A percentile compares a stretch with the other conserved stretches of the same genome.
These are phyloP conservation scores for Atherinomorus stipes DNA, from an alignment of 2,113 vertebrate species.

Conservation along the genomic window DNA sequence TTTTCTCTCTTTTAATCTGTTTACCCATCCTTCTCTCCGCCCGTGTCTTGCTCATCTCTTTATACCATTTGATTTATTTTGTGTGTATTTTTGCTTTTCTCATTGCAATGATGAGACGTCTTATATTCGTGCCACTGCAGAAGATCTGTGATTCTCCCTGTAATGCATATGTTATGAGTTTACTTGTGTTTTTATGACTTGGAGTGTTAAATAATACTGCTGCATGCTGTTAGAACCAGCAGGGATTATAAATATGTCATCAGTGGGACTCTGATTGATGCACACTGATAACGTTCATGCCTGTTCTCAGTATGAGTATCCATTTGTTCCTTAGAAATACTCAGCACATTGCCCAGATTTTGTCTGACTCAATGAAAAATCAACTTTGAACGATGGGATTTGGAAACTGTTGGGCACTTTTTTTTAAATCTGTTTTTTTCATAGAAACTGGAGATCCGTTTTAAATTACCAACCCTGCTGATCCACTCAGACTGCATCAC, in stretches of 20 bases:
- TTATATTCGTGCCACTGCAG: background rate
- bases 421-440: background rate
- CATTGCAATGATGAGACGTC: constrained; percentile 15
- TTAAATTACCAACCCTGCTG: constrained; percentile 5
- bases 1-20: constrained; percentile 13
- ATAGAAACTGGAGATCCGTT: background rate
- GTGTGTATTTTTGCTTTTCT: constrained; percentile 5
- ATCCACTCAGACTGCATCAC: background rate
- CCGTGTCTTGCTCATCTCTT: constrained; percentile 2
- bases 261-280: background rate
- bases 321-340: background rate
- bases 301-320: background rate
- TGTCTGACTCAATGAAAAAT: constrained; percentile 4
- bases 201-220: background rate
- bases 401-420: background rate
- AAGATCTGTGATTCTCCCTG: background rate
- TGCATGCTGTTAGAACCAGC: background rate
- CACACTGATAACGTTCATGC: background rate
- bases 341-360: background rate
- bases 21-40: background rate
- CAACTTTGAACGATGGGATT: background rate
- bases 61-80: background rate
- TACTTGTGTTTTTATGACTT: constrained; percentile 6
- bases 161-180: constrained; percentile 1
- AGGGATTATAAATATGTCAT: background rate